These are phyloP conservation scores for Malurus leucopterus DNA, from an alignment of 2,797 vertebrate species.

Conservation along the genomic window DNA sequence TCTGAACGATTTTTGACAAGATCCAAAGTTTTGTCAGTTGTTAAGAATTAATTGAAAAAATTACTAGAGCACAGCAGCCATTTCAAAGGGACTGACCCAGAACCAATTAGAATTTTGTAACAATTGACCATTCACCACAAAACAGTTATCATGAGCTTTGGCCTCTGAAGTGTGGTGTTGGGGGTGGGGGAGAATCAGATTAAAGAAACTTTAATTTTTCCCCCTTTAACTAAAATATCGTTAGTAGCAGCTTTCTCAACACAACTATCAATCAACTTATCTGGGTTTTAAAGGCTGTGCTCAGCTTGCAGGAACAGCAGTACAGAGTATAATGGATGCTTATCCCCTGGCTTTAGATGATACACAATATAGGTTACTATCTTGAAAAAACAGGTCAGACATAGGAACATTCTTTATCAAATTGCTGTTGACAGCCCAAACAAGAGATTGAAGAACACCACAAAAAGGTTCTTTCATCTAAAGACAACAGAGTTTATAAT, in stretches of 20 bases:
- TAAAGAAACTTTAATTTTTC: conserved; percentile 62
- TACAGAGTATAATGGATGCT: conserved; percentile 47
- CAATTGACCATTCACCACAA: conserved; percentile 80
- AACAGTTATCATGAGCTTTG: conserved; percentile 72
- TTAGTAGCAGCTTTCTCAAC: conserved; percentile 60
- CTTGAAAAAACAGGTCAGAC: conserved; percentile 78
- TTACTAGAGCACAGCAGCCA: conserved; percentile 73
- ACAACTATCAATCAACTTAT: conserved; percentile 49
- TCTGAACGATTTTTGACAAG: conserved; percentile 76
- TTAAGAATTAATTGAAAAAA: conserved; percentile 85
- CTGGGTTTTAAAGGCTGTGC: conserved; percentile 58
- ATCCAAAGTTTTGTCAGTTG: conserved; percentile 80
- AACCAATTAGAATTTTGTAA: conserved; percentile 83
- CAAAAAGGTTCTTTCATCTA: conserved; percentile 79
- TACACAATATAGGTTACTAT: conserved; percentile 72
- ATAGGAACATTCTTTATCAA: conserved; percentile 71
- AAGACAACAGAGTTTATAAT: conserved; percentile 72
- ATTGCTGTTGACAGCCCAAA: conserved; percentile 81
- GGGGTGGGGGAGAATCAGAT: conserved; percentile 64
- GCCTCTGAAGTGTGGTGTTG: conserved; percentile 69
- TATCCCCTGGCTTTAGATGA: conserved; percentile 57
- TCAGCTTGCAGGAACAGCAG: conserved; percentile 34
- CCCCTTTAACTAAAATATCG: conserved; percentile 43
- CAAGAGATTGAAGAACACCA: conserved; percentile 69
- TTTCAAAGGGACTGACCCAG: conserved; percentile 81